phyloP scores from a whole-genome alignment of 1,140 invertebrate species.

The Samia ricini region DNA sequence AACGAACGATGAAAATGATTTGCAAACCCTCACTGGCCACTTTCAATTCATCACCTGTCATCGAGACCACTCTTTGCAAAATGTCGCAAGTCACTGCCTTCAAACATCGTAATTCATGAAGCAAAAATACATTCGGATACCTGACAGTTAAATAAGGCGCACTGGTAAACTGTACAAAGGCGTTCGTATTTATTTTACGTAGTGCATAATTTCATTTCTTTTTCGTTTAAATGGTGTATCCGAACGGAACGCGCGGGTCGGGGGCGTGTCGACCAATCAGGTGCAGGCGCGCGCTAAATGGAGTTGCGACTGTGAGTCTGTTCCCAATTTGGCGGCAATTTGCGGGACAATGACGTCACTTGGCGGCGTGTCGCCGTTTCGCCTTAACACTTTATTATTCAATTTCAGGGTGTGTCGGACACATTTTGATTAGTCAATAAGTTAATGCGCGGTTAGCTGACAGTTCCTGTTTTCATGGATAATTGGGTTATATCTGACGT shows the following conservation, averaged over 20 bases:
- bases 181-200: constrained; percentile 56
- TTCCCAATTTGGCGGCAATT: constrained; percentile 71
- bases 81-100: background rate
- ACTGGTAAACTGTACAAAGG: constrained; percentile 48
- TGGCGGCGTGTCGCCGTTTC: constrained; percentile 31
- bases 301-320: constrained; percentile 60
- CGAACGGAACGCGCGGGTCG: constrained; percentile 14
- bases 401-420: constrained; percentile 66
- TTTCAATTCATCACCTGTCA: background rate
- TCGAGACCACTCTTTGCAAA: background rate
- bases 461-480: constrained; percentile 15
- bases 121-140: constrained; percentile 27
- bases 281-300: constrained; percentile 60
- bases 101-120: constrained; percentile 29
- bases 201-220: constrained; percentile 71
- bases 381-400: constrained; percentile 71
- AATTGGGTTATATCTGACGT: background rate
- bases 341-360: constrained; percentile 56
- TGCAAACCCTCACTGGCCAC: background rate
- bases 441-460: constrained; percentile 58
- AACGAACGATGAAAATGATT: background rate
- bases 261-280: constrained; percentile 66
- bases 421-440: constrained; percentile 66
- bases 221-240: constrained; percentile 37
- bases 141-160: constrained; percentile 52